Evolutionary conservation across 2,113 vertebrate genomes (phyloP).

Genomic region (Stictonetta naevosa): DNA sequence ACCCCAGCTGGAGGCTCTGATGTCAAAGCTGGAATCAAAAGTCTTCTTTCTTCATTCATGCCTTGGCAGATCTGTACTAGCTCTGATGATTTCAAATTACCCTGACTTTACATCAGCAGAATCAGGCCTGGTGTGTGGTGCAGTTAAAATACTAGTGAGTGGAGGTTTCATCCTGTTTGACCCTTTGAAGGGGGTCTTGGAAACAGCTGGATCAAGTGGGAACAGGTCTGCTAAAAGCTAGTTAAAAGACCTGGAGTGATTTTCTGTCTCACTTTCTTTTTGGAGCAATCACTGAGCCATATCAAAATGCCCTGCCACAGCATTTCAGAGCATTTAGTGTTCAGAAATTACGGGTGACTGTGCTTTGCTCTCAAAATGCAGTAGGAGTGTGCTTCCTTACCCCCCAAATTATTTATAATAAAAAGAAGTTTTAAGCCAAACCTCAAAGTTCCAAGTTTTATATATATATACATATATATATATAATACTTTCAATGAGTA

Average conservation of each 20-base stretch:
- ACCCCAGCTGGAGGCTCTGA: not conserved
- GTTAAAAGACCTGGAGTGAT: not conserved
- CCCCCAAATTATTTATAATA: not conserved
- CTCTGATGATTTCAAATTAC: not conserved
- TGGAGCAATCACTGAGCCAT: not conserved
- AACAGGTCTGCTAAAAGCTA: not conserved
- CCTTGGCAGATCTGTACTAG: not conserved
- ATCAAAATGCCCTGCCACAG: conserved; percentile 8
- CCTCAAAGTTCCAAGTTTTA: conserved; percentile 2
- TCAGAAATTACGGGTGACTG: conserved; percentile 24
- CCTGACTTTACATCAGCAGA: not conserved
- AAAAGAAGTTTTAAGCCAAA: not conserved
- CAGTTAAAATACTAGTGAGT: not conserved
- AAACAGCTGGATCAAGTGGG: not conserved
- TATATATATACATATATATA: not conserved
- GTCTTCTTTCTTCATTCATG: not conserved
- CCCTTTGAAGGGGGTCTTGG: not conserved
- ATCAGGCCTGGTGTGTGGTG: accelerated
- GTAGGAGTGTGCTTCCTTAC: not conserved
- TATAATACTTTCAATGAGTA: not conserved
- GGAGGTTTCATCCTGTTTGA: not conserved
- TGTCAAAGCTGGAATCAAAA: not conserved
- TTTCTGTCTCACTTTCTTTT: not conserved
- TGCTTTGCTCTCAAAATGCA: conserved; percentile 27
- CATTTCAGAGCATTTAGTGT: not conserved